phyloP scores from a whole-genome alignment of 2,888 invertebrate genomes.

The Agrypnus murinus region DNA sequence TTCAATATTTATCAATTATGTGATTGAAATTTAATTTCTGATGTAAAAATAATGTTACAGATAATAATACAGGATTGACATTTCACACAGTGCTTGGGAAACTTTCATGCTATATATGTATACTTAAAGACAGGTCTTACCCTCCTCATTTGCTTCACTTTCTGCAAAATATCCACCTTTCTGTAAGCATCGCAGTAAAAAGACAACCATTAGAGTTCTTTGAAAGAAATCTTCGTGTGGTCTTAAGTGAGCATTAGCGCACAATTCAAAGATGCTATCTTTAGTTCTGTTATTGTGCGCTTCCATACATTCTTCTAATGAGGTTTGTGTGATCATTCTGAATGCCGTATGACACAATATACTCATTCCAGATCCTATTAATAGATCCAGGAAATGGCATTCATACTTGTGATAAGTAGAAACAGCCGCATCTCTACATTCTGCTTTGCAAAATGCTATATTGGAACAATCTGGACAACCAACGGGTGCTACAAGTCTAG shows the following conservation, averaged over 20 bases:
- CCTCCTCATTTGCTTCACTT: conserved; percentile 66
- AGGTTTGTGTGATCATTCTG: conserved; percentile 84
- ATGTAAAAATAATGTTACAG: too few species aligned
- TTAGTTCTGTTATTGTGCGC: conserved; percentile 72
- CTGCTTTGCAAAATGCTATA: conserved; percentile 82
- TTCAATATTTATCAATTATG: too few species aligned
- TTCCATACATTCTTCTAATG: conserved; percentile 71
- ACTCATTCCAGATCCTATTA: conserved; percentile 87
- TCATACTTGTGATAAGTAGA: conserved; percentile 83
- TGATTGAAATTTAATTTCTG: too few species aligned
- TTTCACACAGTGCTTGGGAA: too few species aligned
- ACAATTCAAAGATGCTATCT: conserved; percentile 77
- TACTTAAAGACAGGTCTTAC: too few species aligned
- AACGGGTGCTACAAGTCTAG: conserved; percentile 78
- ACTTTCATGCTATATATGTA: too few species aligned
- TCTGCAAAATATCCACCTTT: conserved; percentile 78
- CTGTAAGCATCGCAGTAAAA: conserved; percentile 82
- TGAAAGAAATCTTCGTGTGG: conserved; percentile 82
- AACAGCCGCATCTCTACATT: conserved; percentile 79
- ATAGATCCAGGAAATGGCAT: conserved; percentile 82
- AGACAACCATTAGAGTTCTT: conserved; percentile 84
- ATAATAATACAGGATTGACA: too few species aligned
- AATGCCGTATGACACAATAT: conserved; percentile 84
- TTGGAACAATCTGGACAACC: conserved; percentile 84
- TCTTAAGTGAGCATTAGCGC: conserved; percentile 78